Conservation (phyloP, 2,888 invertebrate genomes). For the Chironomus riparius region DNA sequence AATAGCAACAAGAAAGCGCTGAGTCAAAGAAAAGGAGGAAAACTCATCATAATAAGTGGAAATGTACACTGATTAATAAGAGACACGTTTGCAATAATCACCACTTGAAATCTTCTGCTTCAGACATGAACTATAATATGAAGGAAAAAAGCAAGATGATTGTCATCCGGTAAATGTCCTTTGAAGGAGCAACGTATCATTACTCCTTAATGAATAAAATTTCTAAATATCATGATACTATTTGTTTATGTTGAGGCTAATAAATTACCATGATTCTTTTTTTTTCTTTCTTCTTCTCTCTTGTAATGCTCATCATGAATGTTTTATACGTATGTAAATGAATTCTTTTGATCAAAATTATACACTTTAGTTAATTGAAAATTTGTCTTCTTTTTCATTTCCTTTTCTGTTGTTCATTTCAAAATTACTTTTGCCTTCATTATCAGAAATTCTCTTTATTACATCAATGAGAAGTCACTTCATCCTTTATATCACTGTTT, state of each 20-base stretch:
- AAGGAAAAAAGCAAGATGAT: no score
- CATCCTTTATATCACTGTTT: not conserved
- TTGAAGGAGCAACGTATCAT: no score
- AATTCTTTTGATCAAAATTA: slow-evolving; percentile 1
- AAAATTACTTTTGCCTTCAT: not conserved
- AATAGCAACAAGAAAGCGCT: not conserved
- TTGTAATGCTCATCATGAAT: not conserved
- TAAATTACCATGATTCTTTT: slow-evolving; percentile 9
- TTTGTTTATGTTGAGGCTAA: slow-evolving; percentile 13
- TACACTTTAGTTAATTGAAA: slow-evolving; percentile 23
- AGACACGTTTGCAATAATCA: slow-evolving; percentile 7
- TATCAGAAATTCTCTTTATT: not conserved
- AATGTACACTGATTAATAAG: slow-evolving; percentile 18
- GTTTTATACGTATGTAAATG: not conserved
- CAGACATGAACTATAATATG: not conserved
- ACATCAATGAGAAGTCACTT: not conserved
- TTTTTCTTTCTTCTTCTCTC: no score
- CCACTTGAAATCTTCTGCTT: not conserved
- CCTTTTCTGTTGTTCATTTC: not conserved
- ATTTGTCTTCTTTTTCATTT: not conserved
- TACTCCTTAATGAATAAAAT: not conserved
- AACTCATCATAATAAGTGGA: slow-evolving; percentile 15
- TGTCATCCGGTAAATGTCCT: no score
- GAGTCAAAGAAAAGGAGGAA: not conserved
- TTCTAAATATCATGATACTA: not conserved